A percentile compares a stretch with the other conserved stretches of the same genome.
Conservation (phyloP, 2,888 invertebrate genomes). For the Xylocampa areola region DNA sequence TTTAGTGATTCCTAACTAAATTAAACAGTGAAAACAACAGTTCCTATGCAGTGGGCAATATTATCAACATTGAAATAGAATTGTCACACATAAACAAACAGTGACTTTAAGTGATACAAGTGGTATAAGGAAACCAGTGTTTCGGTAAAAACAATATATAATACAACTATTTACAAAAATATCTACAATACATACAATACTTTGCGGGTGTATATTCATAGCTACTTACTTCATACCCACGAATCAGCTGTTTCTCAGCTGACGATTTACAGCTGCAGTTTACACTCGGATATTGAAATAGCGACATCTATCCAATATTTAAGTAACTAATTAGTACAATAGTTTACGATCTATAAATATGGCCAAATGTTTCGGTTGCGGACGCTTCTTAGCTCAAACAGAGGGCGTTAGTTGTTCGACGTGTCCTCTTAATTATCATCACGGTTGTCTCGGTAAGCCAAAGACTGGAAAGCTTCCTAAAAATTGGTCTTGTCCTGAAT, state of each 20-base stretch:
- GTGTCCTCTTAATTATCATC: neutral
- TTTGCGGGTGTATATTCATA: neutral
- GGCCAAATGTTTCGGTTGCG: neutral
- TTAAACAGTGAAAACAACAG: too few relatives aligned
- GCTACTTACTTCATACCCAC: neutral
- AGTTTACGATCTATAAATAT: neutral
- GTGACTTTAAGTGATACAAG: too few relatives aligned
- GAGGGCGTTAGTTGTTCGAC: neutral
- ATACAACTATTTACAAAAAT: too few relatives aligned
- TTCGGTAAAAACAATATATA: too few relatives aligned
- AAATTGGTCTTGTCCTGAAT: neutral
- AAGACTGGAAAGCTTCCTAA: neutral
- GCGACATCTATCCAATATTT: neutral
- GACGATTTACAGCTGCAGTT: neutral
- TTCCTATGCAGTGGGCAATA: too few relatives aligned
- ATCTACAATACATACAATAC: too few relatives aligned
- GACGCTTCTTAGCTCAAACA: neutral
- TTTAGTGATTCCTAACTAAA: too few relatives aligned
- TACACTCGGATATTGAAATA: neutral
- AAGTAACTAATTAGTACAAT: neutral
- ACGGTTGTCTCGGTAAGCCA: neutral
- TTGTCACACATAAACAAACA: too few relatives aligned
- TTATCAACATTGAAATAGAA: too few relatives aligned
- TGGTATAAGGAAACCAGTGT: too few relatives aligned
- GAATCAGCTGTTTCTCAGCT: neutral